Evolutionary conservation across 2,113 vertebrate species (phyloP), one percentile per base, ranked within the genome.

Genomic region (Zosterops pallidus): DNA sequence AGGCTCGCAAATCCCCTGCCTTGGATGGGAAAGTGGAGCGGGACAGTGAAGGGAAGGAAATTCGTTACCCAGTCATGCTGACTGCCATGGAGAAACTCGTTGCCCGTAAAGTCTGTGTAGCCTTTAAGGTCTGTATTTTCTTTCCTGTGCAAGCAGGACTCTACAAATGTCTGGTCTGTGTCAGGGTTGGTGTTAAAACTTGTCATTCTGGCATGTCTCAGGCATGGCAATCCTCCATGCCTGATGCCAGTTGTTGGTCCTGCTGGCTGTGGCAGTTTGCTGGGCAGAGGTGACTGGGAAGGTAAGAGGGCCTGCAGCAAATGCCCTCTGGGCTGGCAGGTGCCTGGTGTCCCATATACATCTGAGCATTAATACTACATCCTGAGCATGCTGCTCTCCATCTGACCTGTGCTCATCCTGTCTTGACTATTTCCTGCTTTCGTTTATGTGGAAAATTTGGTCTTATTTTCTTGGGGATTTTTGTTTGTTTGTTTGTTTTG

Each of bases 51-150:
- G 99, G 99, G 31, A 99, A 99, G 63, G 99, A 99, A 91, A 99
- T 99, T 69, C 99, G 99, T 14, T 99, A 99, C 94, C 99, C 99
- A 0, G 99, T 99, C 90, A 99, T 99, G 99, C 98, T 99, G 42
- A 99, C 99, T 3, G 99, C 99, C 96, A 99, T 99, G 98, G 99
- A 99, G 97, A 99, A 99, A 62, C 98, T 99, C 9, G 99, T 99
- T 67, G 99, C 99, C 60, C 98, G 99, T 41, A 99, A 99, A 97
- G 99, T 99, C 93, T 99, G 99, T 67, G 97, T 99, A 39, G 99
- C 99, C 22, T 99, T 99, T 96, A 99, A 99, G 99, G 99, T 99
- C 53, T 46, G 97, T 96, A 33, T 75, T 75, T 87, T 64, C n/a
- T 78, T 59, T 79, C 21, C 29, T 72, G 0, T 49, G 33, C 65